These are phyloP conservation scores for Hypercompe scribonia DNA, from an alignment of 2,888 invertebrate genomes.

Conservation along the genomic window DNA sequence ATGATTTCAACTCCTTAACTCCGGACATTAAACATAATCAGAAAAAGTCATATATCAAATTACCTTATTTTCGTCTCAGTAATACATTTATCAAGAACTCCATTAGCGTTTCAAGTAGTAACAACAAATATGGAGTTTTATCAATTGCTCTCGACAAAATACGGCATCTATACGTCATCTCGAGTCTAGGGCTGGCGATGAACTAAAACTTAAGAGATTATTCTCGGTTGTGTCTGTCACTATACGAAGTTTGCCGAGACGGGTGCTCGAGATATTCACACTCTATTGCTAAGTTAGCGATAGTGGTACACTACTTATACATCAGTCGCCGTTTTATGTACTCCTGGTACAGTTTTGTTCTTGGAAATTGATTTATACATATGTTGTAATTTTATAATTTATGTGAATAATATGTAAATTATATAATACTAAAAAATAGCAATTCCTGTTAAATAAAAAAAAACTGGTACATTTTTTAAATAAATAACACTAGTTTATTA, in stretches of 20 bases:
- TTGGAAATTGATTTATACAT: slow-evolving; percentile 18
- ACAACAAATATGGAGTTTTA: slow-evolving; percentile 46
- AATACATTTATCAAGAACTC: background rate
- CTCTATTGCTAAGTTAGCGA: slow-evolving; percentile 59
- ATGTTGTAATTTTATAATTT: background rate
- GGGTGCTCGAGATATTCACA: slow-evolving; percentile 58
- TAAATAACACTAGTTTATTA: too few relatives aligned
- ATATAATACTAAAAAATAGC: too few relatives aligned
- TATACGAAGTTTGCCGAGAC: slow-evolving; percentile 47
- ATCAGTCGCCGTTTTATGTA: slow-evolving; percentile 52
- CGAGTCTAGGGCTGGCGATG: slow-evolving; percentile 50
- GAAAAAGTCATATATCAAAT: background rate
- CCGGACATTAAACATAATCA: background rate
- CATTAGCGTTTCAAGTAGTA: slow-evolving; percentile 11
- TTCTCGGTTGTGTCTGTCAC: slow-evolving; percentile 60
- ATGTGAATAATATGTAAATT: too few relatives aligned
- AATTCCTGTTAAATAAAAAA: too few relatives aligned
- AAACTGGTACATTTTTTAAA: too few relatives aligned
- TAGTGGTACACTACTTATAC: slow-evolving; percentile 47
- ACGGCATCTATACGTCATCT: slow-evolving; percentile 45
- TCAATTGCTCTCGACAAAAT: slow-evolving; percentile 51
- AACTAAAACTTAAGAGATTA: slow-evolving; percentile 61
- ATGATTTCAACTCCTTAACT: background rate
- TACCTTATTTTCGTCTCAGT: background rate
- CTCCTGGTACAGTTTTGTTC: slow-evolving; percentile 46